Evolutionary conservation across 2,113 vertebrate species (phyloP), one percentile per base, ranked within the genome.

Genomic region (Capra hircus): DNA sequence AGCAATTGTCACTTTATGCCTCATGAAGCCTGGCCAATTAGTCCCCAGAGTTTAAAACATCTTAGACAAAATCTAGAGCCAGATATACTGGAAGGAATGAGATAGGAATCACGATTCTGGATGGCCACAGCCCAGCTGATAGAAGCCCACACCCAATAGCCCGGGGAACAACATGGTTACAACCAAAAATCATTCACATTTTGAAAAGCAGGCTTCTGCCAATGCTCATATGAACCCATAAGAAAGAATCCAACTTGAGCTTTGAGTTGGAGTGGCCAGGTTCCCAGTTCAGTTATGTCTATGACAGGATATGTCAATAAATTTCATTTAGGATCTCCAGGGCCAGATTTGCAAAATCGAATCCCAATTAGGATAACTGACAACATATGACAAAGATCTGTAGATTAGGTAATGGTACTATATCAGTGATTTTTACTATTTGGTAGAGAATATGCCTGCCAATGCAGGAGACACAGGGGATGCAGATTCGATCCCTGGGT

Each of bases 111-210:
- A 1, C 0, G 0, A 62, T 14, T 45, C 3, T 12, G 45, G 6
- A 13, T 48, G 17, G n/a, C 14, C 7, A n/a, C 4, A 53, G 48
- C 23, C 14, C 50, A 88, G 7, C 9, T n/a, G n/a, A 33, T 14
- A 0, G 13, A 78, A 83, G 4, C 10, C 28, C 23, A 6, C 13
- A 83, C 1, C 7, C 27, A 8, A 3, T 2, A 59, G 12, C 5
- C 55, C 3, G 9, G 2, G 15, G 17, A 83, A 60, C 19, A 82
- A 17, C 6, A 2, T 8, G 11, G 21, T 33, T 36, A 10, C 83
- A 52, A 33, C 74, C n/a, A 48, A 55, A 67, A 60, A n/a, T 62
- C 80, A n/a, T 36, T 88, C 36, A 53, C 6, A 15, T 11, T 64
- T 81, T 0, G 0, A 40, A 96, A 95, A 80, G 6, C 25, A 30